Conservation (phyloP, 2,888 invertebrate species). For the Diachrysia chrysitis region DNA sequence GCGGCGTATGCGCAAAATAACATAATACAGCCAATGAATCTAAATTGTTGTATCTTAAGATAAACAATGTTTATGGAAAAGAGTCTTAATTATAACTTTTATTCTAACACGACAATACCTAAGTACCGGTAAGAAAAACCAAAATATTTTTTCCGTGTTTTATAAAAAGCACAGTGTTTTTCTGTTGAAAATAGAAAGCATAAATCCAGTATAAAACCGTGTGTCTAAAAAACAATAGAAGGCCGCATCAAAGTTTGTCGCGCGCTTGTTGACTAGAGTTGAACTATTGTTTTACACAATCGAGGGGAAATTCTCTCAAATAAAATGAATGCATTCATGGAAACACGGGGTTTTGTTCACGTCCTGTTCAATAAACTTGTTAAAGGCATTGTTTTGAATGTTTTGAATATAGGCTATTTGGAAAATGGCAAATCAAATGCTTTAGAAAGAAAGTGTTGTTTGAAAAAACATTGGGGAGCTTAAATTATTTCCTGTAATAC, state of each 20-base stretch:
- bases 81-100: no score
- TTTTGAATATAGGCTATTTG: background rate
- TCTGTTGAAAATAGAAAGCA: background rate
- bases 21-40: no score
- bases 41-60: no score
- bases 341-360: background rate
- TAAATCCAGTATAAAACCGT: background rate
- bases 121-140: no score
- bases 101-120: no score
- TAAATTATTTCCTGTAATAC: no score
- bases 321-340: background rate
- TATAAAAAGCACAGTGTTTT: background rate
- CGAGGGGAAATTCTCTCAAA: background rate
- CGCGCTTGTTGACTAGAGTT: slow-evolving; percentile 1
- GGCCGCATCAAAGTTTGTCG: slow-evolving; percentile 4
- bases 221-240: background rate
- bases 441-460: background rate
- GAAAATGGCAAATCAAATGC: background rate
- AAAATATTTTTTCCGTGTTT: no score
- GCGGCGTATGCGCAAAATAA: background rate
- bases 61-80: no score
- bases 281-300: background rate
- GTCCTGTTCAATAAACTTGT: background rate
- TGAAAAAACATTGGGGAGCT: no score
- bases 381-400: background rate